phyloP scores from a whole-genome alignment of 2,113 vertebrate species.

The Brachionichthys hirsutus region DNA sequence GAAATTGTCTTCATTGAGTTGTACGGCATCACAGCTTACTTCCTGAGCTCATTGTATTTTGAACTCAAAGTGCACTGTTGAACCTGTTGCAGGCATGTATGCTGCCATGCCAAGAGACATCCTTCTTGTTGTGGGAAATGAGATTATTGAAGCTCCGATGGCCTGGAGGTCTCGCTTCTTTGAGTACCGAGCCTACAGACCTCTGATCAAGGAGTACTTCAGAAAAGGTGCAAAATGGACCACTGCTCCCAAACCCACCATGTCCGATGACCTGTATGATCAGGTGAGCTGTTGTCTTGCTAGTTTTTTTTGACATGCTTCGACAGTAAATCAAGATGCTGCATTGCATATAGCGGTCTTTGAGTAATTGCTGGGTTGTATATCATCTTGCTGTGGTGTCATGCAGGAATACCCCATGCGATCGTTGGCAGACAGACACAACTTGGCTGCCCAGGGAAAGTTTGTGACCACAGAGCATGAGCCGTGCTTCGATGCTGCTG shows the following conservation, averaged over 20 bases:
- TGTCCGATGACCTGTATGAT: conserved; percentile 93
- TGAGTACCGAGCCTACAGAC: conserved; percentile 94
- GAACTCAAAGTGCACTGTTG: background rate
- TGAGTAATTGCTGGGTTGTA: background rate
- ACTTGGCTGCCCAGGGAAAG: conserved; percentile 92
- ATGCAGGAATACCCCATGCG: conserved; percentile 89
- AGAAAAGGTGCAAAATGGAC: conserved; percentile 95
- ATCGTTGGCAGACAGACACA: conserved; percentile 94
- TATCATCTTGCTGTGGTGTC: background rate
- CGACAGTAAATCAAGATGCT: too few relatives aligned
- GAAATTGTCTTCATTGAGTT: too few relatives aligned
- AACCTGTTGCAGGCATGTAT: conserved; percentile 85
- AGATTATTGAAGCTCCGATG: conserved; percentile 99
- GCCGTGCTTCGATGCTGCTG: conserved; percentile 97
- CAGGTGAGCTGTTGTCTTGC: conserved; percentile 76
- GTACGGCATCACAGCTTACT: background rate
- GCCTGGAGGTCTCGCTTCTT: conserved; percentile 98
- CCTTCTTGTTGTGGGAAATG: conserved; percentile 94
- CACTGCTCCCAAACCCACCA: conserved; percentile 95
- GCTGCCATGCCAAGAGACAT: conserved; percentile 98
- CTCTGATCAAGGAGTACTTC: conserved; percentile 97
- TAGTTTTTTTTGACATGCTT: conserved; percentile 1
- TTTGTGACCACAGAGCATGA: conserved; percentile 98
- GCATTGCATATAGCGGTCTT: background rate
- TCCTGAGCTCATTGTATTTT: background rate